Evolutionary conservation across 2,797 vertebrate species (phyloP).

Genomic region (Micromesistius poutassou): DNA sequence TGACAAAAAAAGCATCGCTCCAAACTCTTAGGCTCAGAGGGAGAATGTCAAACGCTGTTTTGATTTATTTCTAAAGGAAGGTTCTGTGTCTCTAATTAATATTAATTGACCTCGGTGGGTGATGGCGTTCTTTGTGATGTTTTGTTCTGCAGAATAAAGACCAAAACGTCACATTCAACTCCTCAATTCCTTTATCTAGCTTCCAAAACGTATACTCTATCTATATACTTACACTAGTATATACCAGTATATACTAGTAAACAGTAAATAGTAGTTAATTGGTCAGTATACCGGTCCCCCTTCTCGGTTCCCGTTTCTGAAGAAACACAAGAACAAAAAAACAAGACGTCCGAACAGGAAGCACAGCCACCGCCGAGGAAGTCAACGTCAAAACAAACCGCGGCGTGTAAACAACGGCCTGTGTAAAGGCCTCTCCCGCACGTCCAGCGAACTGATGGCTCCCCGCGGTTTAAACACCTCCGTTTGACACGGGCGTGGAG

Average conservation of each 20-base stretch:
- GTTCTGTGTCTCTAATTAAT: not conserved
- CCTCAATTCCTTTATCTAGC: not conserved
- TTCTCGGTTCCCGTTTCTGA: not conserved
- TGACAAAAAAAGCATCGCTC: slow-evolving; percentile 3
- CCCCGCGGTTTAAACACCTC: slow-evolving; percentile 29
- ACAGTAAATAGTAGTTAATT: too few relatives aligned
- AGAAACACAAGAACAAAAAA: too few relatives aligned
- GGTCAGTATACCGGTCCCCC: not conserved
- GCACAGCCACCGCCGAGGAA: not conserved
- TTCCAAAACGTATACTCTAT: not conserved
- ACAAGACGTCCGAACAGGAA: not conserved
- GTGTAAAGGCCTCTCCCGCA: slow-evolving; percentile 38
- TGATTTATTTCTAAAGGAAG: not conserved
- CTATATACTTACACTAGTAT: not conserved
- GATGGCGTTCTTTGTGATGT: not conserved
- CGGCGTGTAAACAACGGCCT: slow-evolving; percentile 49
- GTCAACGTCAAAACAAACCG: slow-evolving; percentile 31
- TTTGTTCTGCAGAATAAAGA: not conserved
- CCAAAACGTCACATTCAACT: too few relatives aligned
- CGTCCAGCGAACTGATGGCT: not conserved
- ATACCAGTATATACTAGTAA: too few relatives aligned
- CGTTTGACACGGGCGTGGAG: slow-evolving; percentile 68
- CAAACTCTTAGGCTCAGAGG: not conserved
- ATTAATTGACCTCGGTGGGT: not conserved
- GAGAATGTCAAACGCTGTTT: not conserved